A percentile compares a stretch with the other conserved stretches of the same genome.
phyloP scores from a whole-genome alignment of 2,113 vertebrate genomes.

The Sturnus vulgaris region DNA sequence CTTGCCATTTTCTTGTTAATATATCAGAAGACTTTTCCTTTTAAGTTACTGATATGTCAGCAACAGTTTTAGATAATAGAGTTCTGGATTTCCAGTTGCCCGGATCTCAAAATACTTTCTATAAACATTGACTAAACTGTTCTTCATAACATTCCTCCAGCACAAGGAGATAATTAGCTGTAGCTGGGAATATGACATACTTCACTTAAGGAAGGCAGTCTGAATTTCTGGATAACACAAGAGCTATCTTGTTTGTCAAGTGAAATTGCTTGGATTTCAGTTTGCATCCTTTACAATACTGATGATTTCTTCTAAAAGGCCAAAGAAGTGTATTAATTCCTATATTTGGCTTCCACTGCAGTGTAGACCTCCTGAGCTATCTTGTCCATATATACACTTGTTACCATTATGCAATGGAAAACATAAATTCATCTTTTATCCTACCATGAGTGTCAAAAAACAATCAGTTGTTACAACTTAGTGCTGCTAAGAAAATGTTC shows the following conservation, averaged over 20 bases:
- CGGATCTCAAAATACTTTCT: background rate
- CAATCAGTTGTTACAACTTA: conserved; percentile 32
- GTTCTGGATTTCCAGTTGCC: background rate
- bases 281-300: background rate
- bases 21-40: background rate
- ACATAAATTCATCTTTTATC: conserved; percentile 9
- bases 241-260: background rate
- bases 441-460: conserved; percentile 4
- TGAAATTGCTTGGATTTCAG: background rate
- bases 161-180: background rate
- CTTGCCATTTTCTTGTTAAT: background rate
- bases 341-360: background rate
- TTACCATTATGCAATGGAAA: background rate
- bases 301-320: background rate
- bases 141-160: background rate
- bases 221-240: background rate
- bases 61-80: background rate
- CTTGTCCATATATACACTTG: background rate
- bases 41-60: background rate
- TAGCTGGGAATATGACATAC: background rate
- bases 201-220: background rate
- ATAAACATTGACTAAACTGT: background rate
- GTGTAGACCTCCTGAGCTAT: background rate
- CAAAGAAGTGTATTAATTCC: background rate
- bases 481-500: conserved; percentile 42